Conservation (phyloP, 2,797 vertebrate species). For the Lacerta bilineata region DNA sequence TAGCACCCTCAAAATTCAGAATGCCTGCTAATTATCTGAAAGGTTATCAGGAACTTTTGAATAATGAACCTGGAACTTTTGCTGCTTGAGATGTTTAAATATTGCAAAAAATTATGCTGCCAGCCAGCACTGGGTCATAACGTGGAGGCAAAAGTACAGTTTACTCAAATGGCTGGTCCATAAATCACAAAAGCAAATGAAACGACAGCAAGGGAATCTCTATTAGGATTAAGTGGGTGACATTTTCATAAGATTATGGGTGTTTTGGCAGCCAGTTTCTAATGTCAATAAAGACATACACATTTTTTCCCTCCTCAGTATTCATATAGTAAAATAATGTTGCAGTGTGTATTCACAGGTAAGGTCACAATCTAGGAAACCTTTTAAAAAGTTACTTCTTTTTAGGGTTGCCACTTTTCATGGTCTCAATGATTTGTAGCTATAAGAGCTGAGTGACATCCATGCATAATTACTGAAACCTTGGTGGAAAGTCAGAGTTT, state of each 20-base stretch:
- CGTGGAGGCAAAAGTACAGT: slow-evolving; percentile 6
- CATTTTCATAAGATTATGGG: background rate
- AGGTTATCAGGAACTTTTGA: slow-evolving; percentile 43
- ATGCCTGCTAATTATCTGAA: slow-evolving; percentile 37
- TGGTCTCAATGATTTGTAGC: background rate
- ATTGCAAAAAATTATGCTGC: background rate
- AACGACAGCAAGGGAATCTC: background rate
- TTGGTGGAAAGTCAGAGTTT: background rate
- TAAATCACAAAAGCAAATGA: slow-evolving; percentile 47
- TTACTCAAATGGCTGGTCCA: slow-evolving; percentile 11
- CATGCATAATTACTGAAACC: background rate
- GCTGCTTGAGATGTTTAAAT: slow-evolving; percentile 23
- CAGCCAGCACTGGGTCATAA: slow-evolving; percentile 3
- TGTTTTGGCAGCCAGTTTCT: background rate
- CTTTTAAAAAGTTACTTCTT: background rate
- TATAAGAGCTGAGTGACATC: no score
- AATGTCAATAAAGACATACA: slow-evolving; percentile 8
- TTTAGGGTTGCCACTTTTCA: background rate
- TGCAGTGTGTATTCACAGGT: background rate
- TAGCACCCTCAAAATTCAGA: slow-evolving; percentile 2
- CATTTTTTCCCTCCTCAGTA: background rate
- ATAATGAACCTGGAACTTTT: slow-evolving; percentile 35
- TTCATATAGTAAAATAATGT: background rate
- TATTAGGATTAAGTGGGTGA: slow-evolving; percentile 10
- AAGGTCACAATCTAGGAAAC: background rate